Evolutionary conservation across 2,113 vertebrate species (phyloP), one percentile per base, ranked within the genome.

Genomic region (Puma concolor): DNA sequence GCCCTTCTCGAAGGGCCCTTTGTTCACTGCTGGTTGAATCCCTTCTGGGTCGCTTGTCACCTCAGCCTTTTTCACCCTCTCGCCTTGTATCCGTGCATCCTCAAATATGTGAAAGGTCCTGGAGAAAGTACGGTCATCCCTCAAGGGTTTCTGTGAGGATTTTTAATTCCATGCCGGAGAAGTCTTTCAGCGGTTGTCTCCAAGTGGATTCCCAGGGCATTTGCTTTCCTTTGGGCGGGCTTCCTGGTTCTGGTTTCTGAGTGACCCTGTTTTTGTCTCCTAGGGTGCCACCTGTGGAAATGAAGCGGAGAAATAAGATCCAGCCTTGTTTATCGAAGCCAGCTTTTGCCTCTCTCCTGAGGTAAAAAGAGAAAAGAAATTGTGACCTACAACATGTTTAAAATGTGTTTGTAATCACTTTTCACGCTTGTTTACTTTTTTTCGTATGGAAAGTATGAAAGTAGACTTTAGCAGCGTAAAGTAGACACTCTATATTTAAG

Each of bases 311-410:
- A 76, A 88, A 93, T 66, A 87, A 81, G 88, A 57, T 95, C 92
- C 97, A 76, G 93, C 31, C 88, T 41, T 98, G 98, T 94, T 76
- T 88, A 88, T 60, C 63, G 60, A 94, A 96, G 94, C 98, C 98
- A 50, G 95, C 98, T 64, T 98, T 98, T 71, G 92, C 88, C 33
- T 94, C 97, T 60, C 97, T 98, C 48, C 82, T 98, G 79, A 98
- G 97, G 98, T 98, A 98, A 98, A 94, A 72, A 71, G 60, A 33
- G 0, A 25, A 38, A 48, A 82, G 88, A 50, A 50, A 74, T 36
- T 29, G 15, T 76, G 27, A 60, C n/a, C 5, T 25, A 33, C 21
- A 57, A 29, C 84, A 69, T 72, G 12, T 88, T 76, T 15, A 16
- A n/a, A 38, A 38, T 92, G 80, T 74, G 19, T 50, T 57, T 84